Evolutionary conservation across 37 sponge, comb jelly and placozoan species (phyloP).

Genomic region (Chondrilla cf. caribensis): DNA sequence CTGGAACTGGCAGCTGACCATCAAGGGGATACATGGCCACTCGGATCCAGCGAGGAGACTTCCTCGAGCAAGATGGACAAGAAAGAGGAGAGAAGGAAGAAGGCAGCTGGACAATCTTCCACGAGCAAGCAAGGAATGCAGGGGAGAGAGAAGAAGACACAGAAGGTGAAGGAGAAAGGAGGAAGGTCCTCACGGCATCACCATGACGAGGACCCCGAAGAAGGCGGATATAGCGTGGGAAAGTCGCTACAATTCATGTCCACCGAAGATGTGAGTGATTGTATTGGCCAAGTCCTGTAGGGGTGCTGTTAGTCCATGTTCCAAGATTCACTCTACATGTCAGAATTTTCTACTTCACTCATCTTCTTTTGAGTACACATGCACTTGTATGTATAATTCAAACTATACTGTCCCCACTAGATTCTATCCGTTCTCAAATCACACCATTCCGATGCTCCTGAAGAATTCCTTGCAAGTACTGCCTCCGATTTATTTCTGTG

Average conservation of each 20-base stretch:
- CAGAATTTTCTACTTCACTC: neutral
- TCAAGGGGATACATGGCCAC: neutral
- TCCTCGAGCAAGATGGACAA: neutral
- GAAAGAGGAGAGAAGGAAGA: constrained; percentile 22
- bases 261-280: neutral
- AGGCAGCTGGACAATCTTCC: neutral
- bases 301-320: no score
- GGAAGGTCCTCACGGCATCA: neutral
- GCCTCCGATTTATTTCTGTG: neutral
- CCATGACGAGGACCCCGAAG: constrained; percentile 4
- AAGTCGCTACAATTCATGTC: constrained; percentile 21
- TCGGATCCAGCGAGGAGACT: neutral
- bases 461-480: neutral
- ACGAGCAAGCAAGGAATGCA: neutral
- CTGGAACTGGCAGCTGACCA: neutral
- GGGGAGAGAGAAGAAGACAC: constrained; percentile 21
- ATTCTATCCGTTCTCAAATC: neutral
- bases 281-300: no score
- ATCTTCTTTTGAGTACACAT: no score
- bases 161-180: constrained; percentile 3
- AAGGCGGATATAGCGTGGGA: neutral
- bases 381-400: no score
- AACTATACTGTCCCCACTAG: neutral
- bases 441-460: neutral
- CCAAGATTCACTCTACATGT: neutral